Conservation (phyloP, 2,888 invertebrate species). For the Schrankia costaestrigalis region DNA sequence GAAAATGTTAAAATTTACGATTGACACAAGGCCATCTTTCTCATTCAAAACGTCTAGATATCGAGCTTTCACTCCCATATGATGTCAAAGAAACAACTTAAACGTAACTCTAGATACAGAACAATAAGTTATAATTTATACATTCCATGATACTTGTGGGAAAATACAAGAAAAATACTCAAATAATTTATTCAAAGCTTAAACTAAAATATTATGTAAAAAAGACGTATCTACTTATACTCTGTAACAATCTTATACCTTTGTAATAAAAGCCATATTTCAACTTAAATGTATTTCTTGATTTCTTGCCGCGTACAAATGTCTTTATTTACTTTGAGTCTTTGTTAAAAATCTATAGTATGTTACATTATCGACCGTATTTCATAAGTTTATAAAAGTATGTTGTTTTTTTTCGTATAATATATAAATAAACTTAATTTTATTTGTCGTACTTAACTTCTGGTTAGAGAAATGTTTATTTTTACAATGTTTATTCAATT, state of each 20-base stretch:
- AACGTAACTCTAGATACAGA: slow-evolving; percentile 29
- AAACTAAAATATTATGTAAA: slow-evolving; percentile 40
- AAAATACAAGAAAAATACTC: slow-evolving; percentile 29
- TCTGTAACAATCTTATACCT: no score
- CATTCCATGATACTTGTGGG: slow-evolving; percentile 33
- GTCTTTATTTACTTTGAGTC: slow-evolving; percentile 49
- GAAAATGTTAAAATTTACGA: slow-evolving; percentile 3
- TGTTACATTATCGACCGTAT: slow-evolving; percentile 43
- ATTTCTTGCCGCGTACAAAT: no score
- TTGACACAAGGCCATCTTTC: slow-evolving; percentile 15
- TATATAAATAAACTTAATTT: slow-evolving; percentile 45
- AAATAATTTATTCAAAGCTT: slow-evolving; percentile 52
- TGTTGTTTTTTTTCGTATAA: slow-evolving; percentile 32
- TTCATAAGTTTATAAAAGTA: slow-evolving; percentile 46
- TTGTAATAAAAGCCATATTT: no score
- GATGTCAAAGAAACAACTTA: no score
- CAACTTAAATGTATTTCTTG: no score
- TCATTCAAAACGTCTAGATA: slow-evolving; percentile 12
- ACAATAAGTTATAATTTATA: slow-evolving; percentile 33
- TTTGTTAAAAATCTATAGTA: slow-evolving; percentile 49
- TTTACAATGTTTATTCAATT: no score
- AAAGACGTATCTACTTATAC: no score
- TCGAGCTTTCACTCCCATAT: no score
- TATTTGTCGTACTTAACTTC: slow-evolving; percentile 15
- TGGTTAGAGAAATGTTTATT: no score